A percentile compares a stretch with the other conserved stretches of the same genome.
Conservation (phyloP, 2,797 vertebrate species). For the Semotilus atromaculatus region DNA sequence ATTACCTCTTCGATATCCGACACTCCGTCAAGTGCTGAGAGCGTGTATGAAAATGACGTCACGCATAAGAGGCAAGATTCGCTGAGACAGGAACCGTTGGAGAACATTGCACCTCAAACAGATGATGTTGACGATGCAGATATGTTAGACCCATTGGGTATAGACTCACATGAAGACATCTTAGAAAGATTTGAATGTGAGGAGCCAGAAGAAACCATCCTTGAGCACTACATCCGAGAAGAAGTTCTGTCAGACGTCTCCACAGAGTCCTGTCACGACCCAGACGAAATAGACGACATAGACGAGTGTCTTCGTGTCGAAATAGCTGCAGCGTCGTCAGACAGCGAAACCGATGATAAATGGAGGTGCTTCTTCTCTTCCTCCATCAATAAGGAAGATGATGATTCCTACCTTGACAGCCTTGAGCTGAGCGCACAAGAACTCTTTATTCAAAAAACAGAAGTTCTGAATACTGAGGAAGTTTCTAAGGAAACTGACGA, state of each 20-base stretch:
- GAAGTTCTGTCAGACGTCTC: constrained; percentile 77
- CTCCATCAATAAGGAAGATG: constrained; percentile 83
- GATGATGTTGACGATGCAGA: constrained; percentile 59
- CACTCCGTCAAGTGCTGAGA: constrained; percentile 77
- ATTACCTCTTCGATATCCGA: constrained; percentile 76
- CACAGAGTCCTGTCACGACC: constrained; percentile 75
- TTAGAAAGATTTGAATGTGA: constrained; percentile 60
- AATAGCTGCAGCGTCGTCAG: constrained; percentile 76
- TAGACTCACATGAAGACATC: constrained; percentile 58
- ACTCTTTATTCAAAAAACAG: constrained; percentile 80
- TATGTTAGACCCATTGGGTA: constrained; percentile 54
- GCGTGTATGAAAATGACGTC: constrained; percentile 76
- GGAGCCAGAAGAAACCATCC: constrained; percentile 66
- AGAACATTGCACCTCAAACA: constrained; percentile 54
- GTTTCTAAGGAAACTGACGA: constrained; percentile 55
- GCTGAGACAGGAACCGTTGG: constrained; percentile 62
- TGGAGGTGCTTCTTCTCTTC: constrained; percentile 84
- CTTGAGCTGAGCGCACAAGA: constrained; percentile 80
- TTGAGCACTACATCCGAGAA: constrained; percentile 74
- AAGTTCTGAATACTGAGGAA: constrained; percentile 65
- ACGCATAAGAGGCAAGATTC: constrained; percentile 66
- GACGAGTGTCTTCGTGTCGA: constrained; percentile 76
- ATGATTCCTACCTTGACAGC: constrained; percentile 81
- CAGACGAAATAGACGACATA: constrained; percentile 73
- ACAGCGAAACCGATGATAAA: constrained; percentile 79